A percentile compares a stretch with the other conserved stretches of the same genome.
These are phyloP conservation scores for Megaceryle torquata DNA, from an alignment of 2,113 vertebrate genomes.

Conservation along the genomic window DNA sequence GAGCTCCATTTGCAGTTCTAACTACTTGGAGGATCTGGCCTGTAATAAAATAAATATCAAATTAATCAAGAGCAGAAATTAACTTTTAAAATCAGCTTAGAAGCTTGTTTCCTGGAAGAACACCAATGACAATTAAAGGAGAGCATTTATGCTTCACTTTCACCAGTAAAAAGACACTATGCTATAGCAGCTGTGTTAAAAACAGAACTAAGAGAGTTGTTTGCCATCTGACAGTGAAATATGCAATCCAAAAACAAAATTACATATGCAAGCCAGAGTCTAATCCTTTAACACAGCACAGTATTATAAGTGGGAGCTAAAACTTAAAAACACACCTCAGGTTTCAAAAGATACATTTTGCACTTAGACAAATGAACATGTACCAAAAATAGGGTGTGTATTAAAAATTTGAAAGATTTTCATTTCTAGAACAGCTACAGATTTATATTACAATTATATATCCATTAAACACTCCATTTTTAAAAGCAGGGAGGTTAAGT, in stretches of 20 bases:
- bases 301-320: not conserved
- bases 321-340: not conserved
- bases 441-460: not conserved
- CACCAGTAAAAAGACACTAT: not conserved
- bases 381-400: not conserved
- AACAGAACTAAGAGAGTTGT: not conserved
- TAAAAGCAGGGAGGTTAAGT: not conserved
- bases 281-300: not conserved
- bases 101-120: not conserved
- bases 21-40: slow-evolving; percentile 97
- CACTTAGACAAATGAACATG: not conserved
- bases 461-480: not conserved
- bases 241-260: not conserved
- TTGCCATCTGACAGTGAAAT: not conserved
- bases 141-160: not conserved
- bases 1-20: slow-evolving; percentile 89
- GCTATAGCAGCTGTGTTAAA: not conserved
- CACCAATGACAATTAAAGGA: not conserved
- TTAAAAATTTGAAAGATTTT: not conserved
- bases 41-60: slow-evolving; percentile 53
- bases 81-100: not conserved
- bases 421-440: not conserved
- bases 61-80: not conserved
- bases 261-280: not conserved
- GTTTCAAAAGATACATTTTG: not conserved